These are phyloP conservation scores for Turdus rufiventris DNA, from an alignment of 2,113 vertebrate species.

Conservation along the genomic window DNA sequence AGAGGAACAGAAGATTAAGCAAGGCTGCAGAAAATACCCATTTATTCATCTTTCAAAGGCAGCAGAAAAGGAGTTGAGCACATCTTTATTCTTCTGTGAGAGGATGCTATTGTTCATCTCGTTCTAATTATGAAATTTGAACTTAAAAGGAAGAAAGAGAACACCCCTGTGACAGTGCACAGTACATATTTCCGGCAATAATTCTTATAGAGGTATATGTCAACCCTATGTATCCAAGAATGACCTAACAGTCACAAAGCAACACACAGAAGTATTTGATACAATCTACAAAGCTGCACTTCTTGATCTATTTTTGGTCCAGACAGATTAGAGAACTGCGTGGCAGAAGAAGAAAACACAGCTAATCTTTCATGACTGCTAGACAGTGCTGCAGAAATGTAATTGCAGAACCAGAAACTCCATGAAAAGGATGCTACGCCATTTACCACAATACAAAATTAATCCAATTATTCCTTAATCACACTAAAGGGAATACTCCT, in stretches of 20 bases:
- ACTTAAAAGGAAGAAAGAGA: constrained; percentile 61
- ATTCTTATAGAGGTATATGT: constrained; percentile 54
- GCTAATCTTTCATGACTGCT: constrained; percentile 63
- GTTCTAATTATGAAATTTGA: constrained; percentile 71
- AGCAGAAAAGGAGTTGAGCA: constrained; percentile 30
- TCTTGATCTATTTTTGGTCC: constrained; percentile 66
- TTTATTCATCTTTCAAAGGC: constrained; percentile 64
- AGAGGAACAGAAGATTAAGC: constrained; percentile 55
- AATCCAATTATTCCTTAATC: constrained; percentile 67
- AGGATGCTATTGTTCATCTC: constrained; percentile 58
- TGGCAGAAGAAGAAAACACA: constrained; percentile 61
- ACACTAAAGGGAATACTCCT: constrained; percentile 35
- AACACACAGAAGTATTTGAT: constrained; percentile 54
- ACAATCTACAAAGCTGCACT: constrained; percentile 47
- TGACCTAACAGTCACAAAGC: constrained; percentile 59
- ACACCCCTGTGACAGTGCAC: neutral
- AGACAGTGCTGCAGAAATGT: constrained; percentile 43
- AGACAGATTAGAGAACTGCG: constrained; percentile 59
- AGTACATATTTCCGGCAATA: constrained; percentile 46
- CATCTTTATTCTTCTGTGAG: constrained; percentile 59
- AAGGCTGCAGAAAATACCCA: constrained; percentile 45
- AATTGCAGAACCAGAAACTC: constrained; percentile 63
- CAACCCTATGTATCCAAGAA: constrained; percentile 33
- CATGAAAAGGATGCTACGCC: constrained; percentile 26
- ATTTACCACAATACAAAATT: constrained; percentile 56